Conservation (phyloP, 2,888 invertebrate species). For the Macaria liturata region DNA sequence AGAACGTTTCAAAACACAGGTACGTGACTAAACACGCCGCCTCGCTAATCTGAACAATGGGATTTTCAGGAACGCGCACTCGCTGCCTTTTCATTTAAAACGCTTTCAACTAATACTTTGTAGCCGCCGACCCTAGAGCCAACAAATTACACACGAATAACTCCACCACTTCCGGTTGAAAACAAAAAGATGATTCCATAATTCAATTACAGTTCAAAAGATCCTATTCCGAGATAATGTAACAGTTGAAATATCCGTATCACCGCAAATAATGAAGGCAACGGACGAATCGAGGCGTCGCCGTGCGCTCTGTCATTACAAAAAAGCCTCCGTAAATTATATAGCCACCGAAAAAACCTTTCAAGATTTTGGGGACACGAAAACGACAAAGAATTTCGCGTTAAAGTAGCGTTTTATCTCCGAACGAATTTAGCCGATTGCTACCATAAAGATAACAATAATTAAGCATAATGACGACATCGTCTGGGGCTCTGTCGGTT, state of each 20-base stretch:
- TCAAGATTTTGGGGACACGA: conserved; percentile 54
- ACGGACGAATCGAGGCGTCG: conserved; percentile 54
- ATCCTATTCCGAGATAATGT: conserved; percentile 53
- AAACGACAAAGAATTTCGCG: conserved; percentile 68
- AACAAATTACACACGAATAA: conserved; percentile 40
- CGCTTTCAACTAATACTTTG: conserved; percentile 45
- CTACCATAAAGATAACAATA: conserved; percentile 82
- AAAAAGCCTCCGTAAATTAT: conserved; percentile 48
- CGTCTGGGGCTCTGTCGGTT: conserved; percentile 55
- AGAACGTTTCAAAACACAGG: conserved; percentile 47
- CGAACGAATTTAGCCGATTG: conserved; percentile 72
- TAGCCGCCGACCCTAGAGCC: conserved; percentile 42
- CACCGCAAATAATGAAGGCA: conserved; percentile 78
- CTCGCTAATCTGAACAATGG: conserved; percentile 64
- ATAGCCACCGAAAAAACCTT: conserved; percentile 49
- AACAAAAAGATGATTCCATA: conserved; percentile 47
- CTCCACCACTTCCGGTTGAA: conserved; percentile 43
- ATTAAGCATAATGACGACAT: conserved; percentile 78
- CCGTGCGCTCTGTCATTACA: conserved; percentile 67
- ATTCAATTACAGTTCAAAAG: conserved; percentile 56
- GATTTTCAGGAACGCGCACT: conserved; percentile 55
- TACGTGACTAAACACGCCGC: conserved; percentile 65
- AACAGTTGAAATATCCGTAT: conserved; percentile 67
- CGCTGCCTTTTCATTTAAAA: conserved; percentile 50
- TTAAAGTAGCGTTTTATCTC: conserved; percentile 67